phyloP scores from a whole-genome alignment of 1,140 invertebrate genomes.

The Probaryconus sp. region DNA sequence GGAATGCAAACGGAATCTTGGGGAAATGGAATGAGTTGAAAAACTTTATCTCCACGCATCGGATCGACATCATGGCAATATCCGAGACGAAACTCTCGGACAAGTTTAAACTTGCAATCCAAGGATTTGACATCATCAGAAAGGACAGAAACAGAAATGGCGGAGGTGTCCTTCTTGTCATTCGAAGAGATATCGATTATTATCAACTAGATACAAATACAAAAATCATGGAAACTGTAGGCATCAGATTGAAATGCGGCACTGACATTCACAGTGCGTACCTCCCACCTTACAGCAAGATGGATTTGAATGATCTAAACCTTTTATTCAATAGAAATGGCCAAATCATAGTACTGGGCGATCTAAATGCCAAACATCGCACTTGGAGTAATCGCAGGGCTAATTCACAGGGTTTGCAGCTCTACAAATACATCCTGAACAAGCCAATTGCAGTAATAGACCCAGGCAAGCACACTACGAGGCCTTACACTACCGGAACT shows the following conservation, averaged over 20 bases:
- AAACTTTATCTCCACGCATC: slow-evolving; percentile 19
- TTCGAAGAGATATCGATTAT: slow-evolving; percentile 2
- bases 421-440: not conserved
- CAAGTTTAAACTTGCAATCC: not conserved
- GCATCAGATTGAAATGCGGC: slow-evolving; percentile 30
- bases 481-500: no score
- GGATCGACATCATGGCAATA: slow-evolving; percentile 38
- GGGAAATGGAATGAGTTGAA: slow-evolving; percentile 24
- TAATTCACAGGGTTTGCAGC: slow-evolving; percentile 18
- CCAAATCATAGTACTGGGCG: slow-evolving; percentile 19
- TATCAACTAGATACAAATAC: not conserved
- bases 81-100: slow-evolving; percentile 35
- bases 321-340: slow-evolving; percentile 12
- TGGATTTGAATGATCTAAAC: slow-evolving; percentile 14
- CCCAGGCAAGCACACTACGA: not conserved
- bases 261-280: slow-evolving; percentile 18
- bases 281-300: slow-evolving; percentile 10
- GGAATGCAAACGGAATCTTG: slow-evolving; percentile 48
- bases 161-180: slow-evolving; percentile 8
- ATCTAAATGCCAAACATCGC: slow-evolving; percentile 41
- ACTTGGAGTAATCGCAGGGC: slow-evolving; percentile 15
- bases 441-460: not conserved
- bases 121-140: slow-evolving; percentile 16
- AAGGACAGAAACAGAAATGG: slow-evolving; percentile 21
- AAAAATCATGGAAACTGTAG: slow-evolving; percentile 12